Percentiles rank a stretch among this genome's conserved stretches.
These are phyloP conservation scores for fruit fly (Drosophila melanogaster) DNA, from an alignment of 1,140 invertebrate species.

Conservation along the genomic window DNA sequence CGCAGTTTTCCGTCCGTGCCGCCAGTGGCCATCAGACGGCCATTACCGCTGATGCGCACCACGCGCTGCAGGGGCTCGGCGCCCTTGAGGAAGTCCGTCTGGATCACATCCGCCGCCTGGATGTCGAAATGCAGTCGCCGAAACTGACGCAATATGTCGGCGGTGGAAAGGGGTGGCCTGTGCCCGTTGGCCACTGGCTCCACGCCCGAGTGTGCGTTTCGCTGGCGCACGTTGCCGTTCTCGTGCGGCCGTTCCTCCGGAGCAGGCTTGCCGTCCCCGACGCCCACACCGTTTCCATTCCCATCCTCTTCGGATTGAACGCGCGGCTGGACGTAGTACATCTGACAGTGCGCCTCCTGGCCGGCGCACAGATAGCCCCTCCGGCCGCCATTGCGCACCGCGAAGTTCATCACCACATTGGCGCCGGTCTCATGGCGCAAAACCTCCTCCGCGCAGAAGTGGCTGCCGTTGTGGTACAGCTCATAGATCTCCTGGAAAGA, in stretches of 20 bases:
- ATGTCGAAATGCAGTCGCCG: constrained; percentile 90
- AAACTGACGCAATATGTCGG: constrained; percentile 85
- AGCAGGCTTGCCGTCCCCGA: constrained; percentile 49
- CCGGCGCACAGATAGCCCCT: constrained; percentile 93
- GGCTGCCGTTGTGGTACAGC: constrained; percentile 91
- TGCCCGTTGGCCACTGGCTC: constrained; percentile 67
- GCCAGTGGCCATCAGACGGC: constrained; percentile 94
- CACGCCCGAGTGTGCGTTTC: constrained; percentile 65
- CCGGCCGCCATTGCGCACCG: constrained; percentile 88
- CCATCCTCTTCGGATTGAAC: constrained; percentile 85
- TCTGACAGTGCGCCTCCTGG: constrained; percentile 95
- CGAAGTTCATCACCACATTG: constrained; percentile 96
- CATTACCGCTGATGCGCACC: constrained; percentile 91
- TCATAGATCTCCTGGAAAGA: constrained; percentile 94
- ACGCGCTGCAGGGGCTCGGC: constrained; percentile 94
- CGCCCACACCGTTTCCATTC: constrained; percentile 10
- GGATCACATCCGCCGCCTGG: constrained; percentile 90
- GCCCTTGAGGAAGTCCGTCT: constrained; percentile 89
- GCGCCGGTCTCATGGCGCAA: constrained; percentile 94
- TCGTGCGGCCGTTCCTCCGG: constrained; percentile 66
- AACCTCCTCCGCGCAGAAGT: constrained; percentile 93
- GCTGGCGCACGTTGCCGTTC: constrained; percentile 70
- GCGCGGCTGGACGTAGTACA: constrained; percentile 92
- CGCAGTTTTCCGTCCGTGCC: constrained; percentile 95
- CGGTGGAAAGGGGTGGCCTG: constrained; percentile 56